Evolutionary conservation across 1,140 invertebrate species (phyloP), one percentile per base, ranked within the genome.

Genomic region (Lycorma delicatula): DNA sequence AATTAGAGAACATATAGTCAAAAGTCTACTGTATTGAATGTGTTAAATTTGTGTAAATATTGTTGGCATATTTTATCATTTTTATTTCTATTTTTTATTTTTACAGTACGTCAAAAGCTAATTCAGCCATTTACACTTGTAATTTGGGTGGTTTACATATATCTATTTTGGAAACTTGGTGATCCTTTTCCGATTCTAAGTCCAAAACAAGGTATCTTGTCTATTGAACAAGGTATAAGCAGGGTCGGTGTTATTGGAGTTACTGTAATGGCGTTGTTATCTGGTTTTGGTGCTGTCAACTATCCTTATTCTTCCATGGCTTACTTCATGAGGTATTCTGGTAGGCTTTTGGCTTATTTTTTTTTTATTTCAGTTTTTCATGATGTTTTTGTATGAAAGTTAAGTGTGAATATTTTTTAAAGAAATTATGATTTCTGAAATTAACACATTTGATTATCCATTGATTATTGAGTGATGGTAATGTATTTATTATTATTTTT

Each of bases 291-390:
- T 85, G 97, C 97, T 63, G 97, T 99, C 9, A 99, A 98, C 75
- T 99, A 97, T 75, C 97, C 97, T 0, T 99, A 99, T 70, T 96
- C 94, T 4, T 98, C 93, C 26, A 99, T 99, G 96, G 84, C 93
- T 48, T 95, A 94, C 70, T 99, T 99, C 75, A 95, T 98, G 77
- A 86, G 91, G 83, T 91, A 78, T 60, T 48, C 18, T 53, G 23
- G 36, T 60, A 47, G 49, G 55, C 36, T 51, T 54, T 36, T n/a
- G n/a, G n/a, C 16, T 50, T 62, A 63, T 59, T 69, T 66, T 70
- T 64, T 16, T 59, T 26, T 26, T 34, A 41, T 5, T 41, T 41
- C 11, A 3, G n/a, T 20, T 16, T 3, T 20, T 41, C 36, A 12
- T 4, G n/a, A 41, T 20, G 20, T 41, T 41, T 20, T 16, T 41